Evolutionary conservation across 2,113 vertebrate species (phyloP).

Genomic region (Hippocampus guttulatus): DNA sequence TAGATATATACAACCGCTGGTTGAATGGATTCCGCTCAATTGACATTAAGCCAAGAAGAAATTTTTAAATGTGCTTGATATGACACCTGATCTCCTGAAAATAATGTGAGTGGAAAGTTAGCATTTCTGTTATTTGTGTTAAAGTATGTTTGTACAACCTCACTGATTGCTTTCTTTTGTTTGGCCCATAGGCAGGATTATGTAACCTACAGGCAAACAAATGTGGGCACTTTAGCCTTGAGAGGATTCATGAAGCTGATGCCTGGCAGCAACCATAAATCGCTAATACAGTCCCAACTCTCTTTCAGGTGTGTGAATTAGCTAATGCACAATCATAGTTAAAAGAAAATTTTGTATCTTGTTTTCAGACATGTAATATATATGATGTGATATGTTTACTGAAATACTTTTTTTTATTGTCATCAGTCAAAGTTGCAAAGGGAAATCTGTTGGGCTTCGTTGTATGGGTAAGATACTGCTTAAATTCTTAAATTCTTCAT

Average conservation of each 20-base stretch:
- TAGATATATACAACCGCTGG: too few relatives aligned
- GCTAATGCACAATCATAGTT: neutral
- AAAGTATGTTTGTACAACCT: neutral
- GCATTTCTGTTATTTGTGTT: neutral
- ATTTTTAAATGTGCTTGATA: neutral
- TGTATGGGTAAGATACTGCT: slow-evolving; percentile 63
- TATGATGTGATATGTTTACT: neutral
- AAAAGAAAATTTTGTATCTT: neutral
- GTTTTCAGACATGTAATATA: neutral
- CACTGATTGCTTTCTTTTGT: slow-evolving; percentile 9
- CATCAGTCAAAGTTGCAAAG: slow-evolving; percentile 47
- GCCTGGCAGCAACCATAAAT: neutral
- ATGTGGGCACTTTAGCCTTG: neutral
- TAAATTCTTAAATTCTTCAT: too few relatives aligned
- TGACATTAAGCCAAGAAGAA: too few relatives aligned
- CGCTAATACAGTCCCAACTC: slow-evolving; percentile 29
- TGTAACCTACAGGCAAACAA: slow-evolving; percentile 20
- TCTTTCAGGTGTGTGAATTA: slow-evolving; percentile 39
- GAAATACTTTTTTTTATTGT: neutral
- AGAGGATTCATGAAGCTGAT: slow-evolving; percentile 56
- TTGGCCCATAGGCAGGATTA: slow-evolving; percentile 46
- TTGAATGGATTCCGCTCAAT: neutral
- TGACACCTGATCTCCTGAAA: neutral
- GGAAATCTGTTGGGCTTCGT: slow-evolving; percentile 34
- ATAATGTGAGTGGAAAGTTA: neutral